A percentile compares a stretch with the other conserved stretches of the same genome.
These are phyloP conservation scores for Mus spretus DNA, from an alignment of 2,797 vertebrate species.

Conservation along the genomic window DNA sequence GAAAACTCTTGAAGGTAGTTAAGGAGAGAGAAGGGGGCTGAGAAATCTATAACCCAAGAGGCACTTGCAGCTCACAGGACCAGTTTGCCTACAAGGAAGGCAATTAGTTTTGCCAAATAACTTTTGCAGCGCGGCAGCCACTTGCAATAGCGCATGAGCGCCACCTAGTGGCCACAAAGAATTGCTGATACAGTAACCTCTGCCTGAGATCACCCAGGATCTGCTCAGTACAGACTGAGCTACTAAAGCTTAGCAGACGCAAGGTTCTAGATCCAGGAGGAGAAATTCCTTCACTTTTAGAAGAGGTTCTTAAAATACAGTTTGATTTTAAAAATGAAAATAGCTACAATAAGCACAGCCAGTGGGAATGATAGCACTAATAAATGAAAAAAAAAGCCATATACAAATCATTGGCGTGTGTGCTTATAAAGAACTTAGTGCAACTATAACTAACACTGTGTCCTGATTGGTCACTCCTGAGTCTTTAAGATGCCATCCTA, in stretches of 20 bases:
- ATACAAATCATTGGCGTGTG: background rate
- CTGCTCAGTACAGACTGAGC: background rate
- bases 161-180: conserved; percentile 59
- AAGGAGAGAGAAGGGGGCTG: background rate
- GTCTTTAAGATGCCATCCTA: background rate
- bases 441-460: background rate
- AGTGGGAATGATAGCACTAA: background rate
- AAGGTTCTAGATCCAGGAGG: conserved; percentile 24
- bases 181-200: background rate
- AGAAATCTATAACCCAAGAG: conserved; percentile 29
- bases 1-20: background rate
- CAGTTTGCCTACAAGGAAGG: conserved; percentile 71
- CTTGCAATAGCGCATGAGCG: background rate
- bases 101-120: conserved; percentile 53
- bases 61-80: background rate
- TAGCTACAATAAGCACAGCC: background rate
- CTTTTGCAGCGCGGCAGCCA: background rate
- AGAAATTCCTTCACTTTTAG: background rate
- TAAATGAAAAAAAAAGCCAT: background rate
- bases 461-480: background rate
- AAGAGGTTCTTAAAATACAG: conserved; percentile 15
- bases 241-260: conserved; percentile 7
- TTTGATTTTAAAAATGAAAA: background rate
- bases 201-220: background rate
- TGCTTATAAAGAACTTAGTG: background rate